Conservation (phyloP, 2,797 vertebrate species). For the Chelmon rostratus region DNA sequence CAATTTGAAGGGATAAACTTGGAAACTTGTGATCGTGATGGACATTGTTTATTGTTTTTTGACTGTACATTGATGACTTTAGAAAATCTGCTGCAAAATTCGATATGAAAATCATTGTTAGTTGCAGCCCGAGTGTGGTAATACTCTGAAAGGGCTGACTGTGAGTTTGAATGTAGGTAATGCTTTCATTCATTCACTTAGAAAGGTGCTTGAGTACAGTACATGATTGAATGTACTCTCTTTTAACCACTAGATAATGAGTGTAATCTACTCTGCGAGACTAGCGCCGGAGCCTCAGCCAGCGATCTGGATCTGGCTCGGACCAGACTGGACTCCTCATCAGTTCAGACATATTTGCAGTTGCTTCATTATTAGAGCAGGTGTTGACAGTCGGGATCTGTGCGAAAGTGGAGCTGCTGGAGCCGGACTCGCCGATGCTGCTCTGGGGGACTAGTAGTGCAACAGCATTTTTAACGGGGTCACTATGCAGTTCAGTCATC, state of each 20-base stretch:
- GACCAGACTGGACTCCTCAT: slow-evolving; percentile 13
- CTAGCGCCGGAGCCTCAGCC: not conserved
- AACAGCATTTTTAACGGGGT: slow-evolving; percentile 16
- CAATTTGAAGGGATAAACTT: not conserved
- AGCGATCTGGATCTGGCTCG: not conserved
- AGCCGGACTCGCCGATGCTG: slow-evolving; percentile 29
- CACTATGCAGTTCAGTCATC: slow-evolving; percentile 11
- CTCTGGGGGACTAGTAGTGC: not conserved
- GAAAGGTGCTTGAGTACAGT: not conserved
- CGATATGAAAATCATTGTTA: not conserved
- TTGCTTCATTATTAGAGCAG: too few relatives aligned
- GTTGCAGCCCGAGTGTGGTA: not conserved
- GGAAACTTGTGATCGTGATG: not conserved
- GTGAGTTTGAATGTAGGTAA: not conserved
- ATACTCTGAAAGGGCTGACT: not conserved
- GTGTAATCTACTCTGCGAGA: not conserved
- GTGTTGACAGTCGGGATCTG: slow-evolving; percentile 23
- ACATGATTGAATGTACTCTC: not conserved
- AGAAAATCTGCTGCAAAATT: not conserved
- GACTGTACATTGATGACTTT: not conserved
- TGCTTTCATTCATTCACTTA: not conserved
- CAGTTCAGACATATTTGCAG: slow-evolving; percentile 24
- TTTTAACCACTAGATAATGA: not conserved
- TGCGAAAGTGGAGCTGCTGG: slow-evolving; percentile 10
- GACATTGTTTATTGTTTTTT: not conserved